Evolutionary conservation across 1,140 invertebrate genomes (phyloP).

Genomic region (Grapholita molesta): DNA sequence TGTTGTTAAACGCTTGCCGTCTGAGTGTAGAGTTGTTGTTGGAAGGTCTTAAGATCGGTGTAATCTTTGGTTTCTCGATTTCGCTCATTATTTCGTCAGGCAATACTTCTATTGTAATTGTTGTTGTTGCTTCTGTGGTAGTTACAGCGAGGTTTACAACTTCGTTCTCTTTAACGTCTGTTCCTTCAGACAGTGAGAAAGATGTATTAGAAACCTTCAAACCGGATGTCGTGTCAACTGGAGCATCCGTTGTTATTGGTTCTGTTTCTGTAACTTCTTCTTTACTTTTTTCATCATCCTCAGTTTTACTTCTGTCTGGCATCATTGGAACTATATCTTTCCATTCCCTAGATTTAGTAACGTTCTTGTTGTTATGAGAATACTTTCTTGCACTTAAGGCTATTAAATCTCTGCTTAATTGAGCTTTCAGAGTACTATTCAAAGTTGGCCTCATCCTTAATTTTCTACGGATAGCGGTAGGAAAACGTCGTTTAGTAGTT

Average conservation of each 20-base stretch:
- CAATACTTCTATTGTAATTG: constrained; percentile 19
- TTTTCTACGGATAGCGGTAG: constrained; percentile 43
- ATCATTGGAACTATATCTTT: constrained; percentile 46
- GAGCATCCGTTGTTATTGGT: constrained; percentile 11
- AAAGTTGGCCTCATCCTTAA: constrained; percentile 47
- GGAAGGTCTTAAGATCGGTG: constrained; percentile 26
- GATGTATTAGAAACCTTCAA: neutral
- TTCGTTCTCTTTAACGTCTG: constrained; percentile 20
- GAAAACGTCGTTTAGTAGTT: constrained; percentile 36
- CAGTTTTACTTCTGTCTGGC: constrained; percentile 26
- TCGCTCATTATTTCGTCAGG: constrained; percentile 20
- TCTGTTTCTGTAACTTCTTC: constrained; percentile 15
- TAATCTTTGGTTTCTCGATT: constrained; percentile 38
- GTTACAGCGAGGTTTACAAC: constrained; percentile 13
- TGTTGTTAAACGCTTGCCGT: constrained; percentile 52
- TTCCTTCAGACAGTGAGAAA: neutral
- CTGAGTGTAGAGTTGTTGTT: constrained; percentile 39
- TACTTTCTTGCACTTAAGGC: constrained; percentile 53
- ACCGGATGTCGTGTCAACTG: constrained; percentile 19
- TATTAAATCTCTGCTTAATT: constrained; percentile 60
- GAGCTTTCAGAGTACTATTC: constrained; percentile 52
- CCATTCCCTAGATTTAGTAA: constrained; percentile 52
- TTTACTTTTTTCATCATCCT: constrained; percentile 20
- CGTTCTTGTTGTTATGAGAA: constrained; percentile 48
- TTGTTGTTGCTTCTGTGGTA: constrained; percentile 25